These are phyloP conservation scores for Mesochorus sp. DNA, from an alignment of 2,888 invertebrate species.

Conservation along the genomic window DNA sequence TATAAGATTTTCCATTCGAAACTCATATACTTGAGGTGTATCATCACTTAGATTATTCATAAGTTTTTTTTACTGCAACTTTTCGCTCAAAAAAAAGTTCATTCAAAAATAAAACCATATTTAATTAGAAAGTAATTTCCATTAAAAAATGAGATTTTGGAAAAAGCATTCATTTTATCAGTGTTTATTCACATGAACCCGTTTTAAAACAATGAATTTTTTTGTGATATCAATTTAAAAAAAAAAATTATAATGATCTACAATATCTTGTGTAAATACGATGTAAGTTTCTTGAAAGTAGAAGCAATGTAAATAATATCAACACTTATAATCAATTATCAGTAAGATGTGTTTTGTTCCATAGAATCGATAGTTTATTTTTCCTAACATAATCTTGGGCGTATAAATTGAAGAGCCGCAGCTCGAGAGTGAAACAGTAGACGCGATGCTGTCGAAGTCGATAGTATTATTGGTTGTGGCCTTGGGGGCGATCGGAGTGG, in stretches of 20 bases:
- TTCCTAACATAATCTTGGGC: background rate
- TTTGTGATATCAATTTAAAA: background rate
- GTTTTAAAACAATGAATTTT: no score
- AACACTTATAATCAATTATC: background rate
- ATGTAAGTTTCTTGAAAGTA: background rate
- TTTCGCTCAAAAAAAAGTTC: no score
- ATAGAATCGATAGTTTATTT: slow-evolving; percentile 26
- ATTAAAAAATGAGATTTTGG: no score
- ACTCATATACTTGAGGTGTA: no score
- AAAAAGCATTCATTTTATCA: no score
- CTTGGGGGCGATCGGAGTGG: slow-evolving; percentile 11
- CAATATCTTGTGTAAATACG: slow-evolving; percentile 71
- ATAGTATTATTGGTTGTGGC: slow-evolving; percentile 19
- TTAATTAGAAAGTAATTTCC: no score
- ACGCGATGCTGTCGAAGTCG: slow-evolving; percentile 22
- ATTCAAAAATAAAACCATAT: no score
- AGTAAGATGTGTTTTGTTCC: slow-evolving; percentile 2
- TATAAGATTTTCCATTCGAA: no score
- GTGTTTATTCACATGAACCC: no score
- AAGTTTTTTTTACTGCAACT: no score
- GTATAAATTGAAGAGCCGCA: slow-evolving; percentile 34
- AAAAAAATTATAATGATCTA: slow-evolving; percentile 70
- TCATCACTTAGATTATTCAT: no score
- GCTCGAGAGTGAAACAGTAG: slow-evolving; percentile 8
- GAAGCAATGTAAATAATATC: background rate